Conservation (phyloP, 2,113 vertebrate species). For the Hippocampus abdominalis region DNA sequence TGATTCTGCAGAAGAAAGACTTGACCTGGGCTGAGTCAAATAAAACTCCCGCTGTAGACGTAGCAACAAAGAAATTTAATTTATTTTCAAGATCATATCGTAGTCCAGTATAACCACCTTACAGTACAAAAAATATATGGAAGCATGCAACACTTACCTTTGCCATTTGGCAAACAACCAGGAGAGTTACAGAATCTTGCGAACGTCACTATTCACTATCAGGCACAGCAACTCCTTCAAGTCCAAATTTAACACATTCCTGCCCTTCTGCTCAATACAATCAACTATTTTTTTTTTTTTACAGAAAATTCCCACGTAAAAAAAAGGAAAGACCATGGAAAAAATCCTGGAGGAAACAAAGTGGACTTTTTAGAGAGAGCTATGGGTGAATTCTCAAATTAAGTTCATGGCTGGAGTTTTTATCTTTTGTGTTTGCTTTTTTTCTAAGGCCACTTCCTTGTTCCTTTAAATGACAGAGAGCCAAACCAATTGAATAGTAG, state of each 20-base stretch:
- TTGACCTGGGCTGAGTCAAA: slow-evolving; percentile 80
- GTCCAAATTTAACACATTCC: neutral
- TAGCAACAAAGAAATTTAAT: slow-evolving; percentile 6
- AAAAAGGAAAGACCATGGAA: too few species aligned
- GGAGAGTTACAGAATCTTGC: neutral
- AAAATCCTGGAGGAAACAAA: too few species aligned
- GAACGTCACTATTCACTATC: neutral
- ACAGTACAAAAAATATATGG: neutral
- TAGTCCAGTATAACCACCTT: neutral
- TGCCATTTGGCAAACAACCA: neutral
- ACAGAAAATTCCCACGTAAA: too few species aligned
- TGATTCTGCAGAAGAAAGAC: slow-evolving; percentile 90
- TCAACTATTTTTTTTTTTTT: too few species aligned
- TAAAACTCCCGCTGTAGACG: slow-evolving; percentile 62
- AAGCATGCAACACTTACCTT: neutral
- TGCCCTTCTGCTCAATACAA: too few species aligned
- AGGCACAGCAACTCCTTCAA: neutral
- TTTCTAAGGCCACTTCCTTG: too few species aligned
- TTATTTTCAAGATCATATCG: neutral
- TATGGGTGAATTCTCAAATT: too few species aligned
- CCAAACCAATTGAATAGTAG: neutral
- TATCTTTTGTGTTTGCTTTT: too few species aligned
- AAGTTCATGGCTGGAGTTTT: too few species aligned
- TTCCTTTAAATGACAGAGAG: neutral
- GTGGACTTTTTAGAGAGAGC: too few species aligned